phyloP scores from a whole-genome alignment of 1,140 invertebrate species.

The Brachionus koreanus region DNA sequence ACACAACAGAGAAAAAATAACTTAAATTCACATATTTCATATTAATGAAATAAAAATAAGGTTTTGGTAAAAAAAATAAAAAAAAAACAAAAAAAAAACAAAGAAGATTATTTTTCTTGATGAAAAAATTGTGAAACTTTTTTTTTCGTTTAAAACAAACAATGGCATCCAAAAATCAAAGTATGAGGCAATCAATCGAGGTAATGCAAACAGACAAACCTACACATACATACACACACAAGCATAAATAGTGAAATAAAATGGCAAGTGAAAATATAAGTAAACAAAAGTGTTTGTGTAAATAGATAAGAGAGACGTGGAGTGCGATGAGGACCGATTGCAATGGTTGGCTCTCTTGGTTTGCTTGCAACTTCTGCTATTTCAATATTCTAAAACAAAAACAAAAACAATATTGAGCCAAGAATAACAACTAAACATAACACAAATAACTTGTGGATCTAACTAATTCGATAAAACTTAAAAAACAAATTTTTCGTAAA shows the following conservation, averaged over 20 bases:
- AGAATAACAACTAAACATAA: background rate
- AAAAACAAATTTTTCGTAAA: constrained; percentile 3
- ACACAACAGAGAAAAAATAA: no score
- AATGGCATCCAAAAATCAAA: background rate
- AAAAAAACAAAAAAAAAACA: background rate
- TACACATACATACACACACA: no score
- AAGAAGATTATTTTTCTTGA: background rate
- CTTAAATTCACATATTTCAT: background rate
- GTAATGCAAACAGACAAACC: no score
- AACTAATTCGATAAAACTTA: constrained; percentile 38
- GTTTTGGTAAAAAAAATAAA: background rate
- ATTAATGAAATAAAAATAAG: constrained; percentile 18
- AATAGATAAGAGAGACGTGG: background rate
- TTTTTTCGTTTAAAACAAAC: background rate
- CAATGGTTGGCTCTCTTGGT: background rate
- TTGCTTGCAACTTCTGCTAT: background rate
- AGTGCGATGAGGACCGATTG: background rate
- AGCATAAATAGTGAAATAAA: background rate
- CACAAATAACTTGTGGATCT: constrained; percentile 36
- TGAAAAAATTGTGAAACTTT: background rate
- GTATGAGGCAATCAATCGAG: no score
- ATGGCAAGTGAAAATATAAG: background rate
- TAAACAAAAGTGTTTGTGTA: background rate
- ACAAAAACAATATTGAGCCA: background rate
- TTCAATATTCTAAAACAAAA: background rate